phyloP scores from a whole-genome alignment of 1,140 invertebrate genomes.

The Eciton burchellii region DNA sequence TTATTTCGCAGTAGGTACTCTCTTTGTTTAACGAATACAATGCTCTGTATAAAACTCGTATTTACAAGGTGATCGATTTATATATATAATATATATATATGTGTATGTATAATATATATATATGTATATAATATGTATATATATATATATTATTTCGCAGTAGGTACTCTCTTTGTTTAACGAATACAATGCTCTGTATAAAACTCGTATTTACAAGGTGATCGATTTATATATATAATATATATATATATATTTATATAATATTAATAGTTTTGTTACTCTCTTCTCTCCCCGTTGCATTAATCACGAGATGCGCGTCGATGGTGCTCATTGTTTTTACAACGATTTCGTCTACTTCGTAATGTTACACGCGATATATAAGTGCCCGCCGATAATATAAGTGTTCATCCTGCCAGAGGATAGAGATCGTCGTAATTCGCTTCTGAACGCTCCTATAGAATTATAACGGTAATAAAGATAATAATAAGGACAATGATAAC shows the following conservation, averaged over 20 bases:
- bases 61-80: conserved; percentile 83
- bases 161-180: conserved; percentile 79
- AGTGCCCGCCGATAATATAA: conserved; percentile 59
- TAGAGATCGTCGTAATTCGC: conserved; percentile 73
- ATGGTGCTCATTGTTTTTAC: conserved; percentile 70
- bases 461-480: conserved; percentile 63
- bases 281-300: conserved; percentile 38
- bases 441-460: conserved; percentile 66
- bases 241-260: conserved; percentile 46
- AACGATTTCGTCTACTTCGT: conserved; percentile 72
- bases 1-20: conserved; percentile 78
- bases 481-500: conserved; percentile 63
- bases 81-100: conserved; percentile 62
- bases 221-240: conserved; percentile 70
- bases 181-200: conserved; percentile 85
- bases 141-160: conserved; percentile 78
- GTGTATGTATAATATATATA: conserved; percentile 65
- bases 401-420: conserved; percentile 81
- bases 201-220: conserved; percentile 85
- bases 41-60: conserved; percentile 86
- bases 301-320: conserved; percentile 61
- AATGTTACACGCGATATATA: conserved; percentile 42
- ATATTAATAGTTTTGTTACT: conserved; percentile 69
- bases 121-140: too few relatives aligned
- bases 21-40: conserved; percentile 82